Evolutionary conservation across 2,797 vertebrate genomes (phyloP), one percentile per base, ranked within the genome.

Genomic region (Artibeus lituratus): DNA sequence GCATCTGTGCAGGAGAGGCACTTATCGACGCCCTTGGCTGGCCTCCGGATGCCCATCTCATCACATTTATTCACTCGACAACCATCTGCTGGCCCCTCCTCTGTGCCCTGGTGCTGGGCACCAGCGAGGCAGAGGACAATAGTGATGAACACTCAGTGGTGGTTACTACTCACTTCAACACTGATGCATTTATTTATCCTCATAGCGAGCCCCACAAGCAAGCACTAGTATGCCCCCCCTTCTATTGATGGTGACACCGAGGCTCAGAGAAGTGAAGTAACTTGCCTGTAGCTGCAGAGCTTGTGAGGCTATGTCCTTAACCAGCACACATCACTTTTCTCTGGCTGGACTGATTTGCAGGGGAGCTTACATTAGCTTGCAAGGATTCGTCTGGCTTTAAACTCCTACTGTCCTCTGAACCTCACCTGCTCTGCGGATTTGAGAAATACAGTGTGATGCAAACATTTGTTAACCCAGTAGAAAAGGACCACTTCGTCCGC

Each of bases 261-360:
- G 92, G 87, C 49, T 47, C 94, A 87, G 94, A 81, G 67, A 93
- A 78, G 73, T 18, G 1, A 42, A 59, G 39, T n/a, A 14, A 67
- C 37, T 74, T 32, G 73, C 69, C 35, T 35, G 24, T 4, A 14
- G 32, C 16, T 18, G 67, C 92, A 82, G 65, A 90, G 84, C 39
- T 6, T 21, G 57, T 2, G 16, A 73, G 21, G 22, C 42, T 21
- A 1, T 32, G 22, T 37, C 39, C 85, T 76, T 49, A 49, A 87
- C 15, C 1, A 37, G 39, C 11, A 29, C 14, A 4, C 5, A 19
- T 47, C 67, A 14, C 55, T 47, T 39, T 93, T 73, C 83, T 94
- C 47, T 16, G 53, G 72, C 2, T 21, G 82, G 77, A 29, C 42
- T 3, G 67, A 84, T 77, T 32, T 29, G 29, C 0, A 0, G 16